Evolutionary conservation across 2,797 vertebrate genomes (phyloP).

Genomic region (Scleropages formosus): DNA sequence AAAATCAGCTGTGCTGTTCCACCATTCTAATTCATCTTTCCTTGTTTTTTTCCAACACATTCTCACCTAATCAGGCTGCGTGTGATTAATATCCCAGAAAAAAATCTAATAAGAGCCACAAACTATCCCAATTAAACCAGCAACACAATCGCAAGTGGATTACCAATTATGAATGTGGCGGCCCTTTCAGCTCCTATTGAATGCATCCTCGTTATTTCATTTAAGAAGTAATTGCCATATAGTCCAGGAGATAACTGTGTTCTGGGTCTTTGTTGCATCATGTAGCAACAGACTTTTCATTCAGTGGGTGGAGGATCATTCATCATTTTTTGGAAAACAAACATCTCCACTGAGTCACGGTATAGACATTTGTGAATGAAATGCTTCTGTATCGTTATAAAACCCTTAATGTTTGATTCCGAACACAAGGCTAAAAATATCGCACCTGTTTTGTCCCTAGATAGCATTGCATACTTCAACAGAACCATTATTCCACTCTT

Average conservation of each 20-base stretch:
- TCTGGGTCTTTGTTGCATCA: neutral
- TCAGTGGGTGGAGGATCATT: slow-evolving; percentile 17
- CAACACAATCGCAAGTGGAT: neutral
- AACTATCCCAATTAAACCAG: neutral
- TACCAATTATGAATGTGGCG: neutral
- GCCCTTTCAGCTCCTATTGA: neutral
- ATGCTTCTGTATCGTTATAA: neutral
- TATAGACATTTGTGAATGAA: neutral
- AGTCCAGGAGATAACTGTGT: neutral
- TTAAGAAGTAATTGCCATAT: slow-evolving; percentile 13
- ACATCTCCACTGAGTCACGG: neutral
- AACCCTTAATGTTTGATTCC: neutral
- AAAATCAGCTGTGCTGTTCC: too few relatives aligned
- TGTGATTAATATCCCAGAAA: neutral
- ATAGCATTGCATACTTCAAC: neutral
- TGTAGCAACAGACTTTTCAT: neutral
- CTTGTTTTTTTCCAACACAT: neutral
- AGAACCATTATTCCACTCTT: neutral
- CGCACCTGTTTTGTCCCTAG: neutral
- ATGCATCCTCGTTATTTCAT: slow-evolving; percentile 4
- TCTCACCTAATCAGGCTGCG: neutral
- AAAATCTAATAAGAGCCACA: neutral
- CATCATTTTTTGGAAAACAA: slow-evolving; percentile 14
- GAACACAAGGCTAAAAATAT: neutral
- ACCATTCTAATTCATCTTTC: neutral